Percentiles rank a stretch among this genome's conserved stretches.
phyloP scores from a whole-genome alignment of 2,888 invertebrate genomes.

The Elmis aenea region DNA sequence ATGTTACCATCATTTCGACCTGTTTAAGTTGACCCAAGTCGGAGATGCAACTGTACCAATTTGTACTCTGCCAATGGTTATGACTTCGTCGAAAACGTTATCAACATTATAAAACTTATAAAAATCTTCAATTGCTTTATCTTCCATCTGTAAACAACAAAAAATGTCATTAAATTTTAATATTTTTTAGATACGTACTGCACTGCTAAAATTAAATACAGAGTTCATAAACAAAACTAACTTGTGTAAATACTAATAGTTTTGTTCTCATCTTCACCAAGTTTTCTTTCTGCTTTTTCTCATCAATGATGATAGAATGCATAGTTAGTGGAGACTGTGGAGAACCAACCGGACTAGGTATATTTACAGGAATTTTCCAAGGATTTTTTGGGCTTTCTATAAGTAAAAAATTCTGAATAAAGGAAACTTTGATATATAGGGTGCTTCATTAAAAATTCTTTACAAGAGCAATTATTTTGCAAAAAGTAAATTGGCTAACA shows the following conservation, averaged over 20 bases:
- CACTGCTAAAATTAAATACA: not conserved
- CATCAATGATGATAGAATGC: slow-evolving; percentile 65
- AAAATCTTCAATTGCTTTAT: slow-evolving; percentile 78
- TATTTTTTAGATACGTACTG: not conserved
- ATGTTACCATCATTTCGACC: slow-evolving; percentile 10
- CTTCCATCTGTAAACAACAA: slow-evolving; percentile 66
- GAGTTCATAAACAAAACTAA: slow-evolving; percentile 36
- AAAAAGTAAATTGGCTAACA: too few relatives aligned
- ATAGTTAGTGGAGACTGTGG: slow-evolving; percentile 31
- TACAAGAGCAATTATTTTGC: too few relatives aligned
- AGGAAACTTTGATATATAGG: too few relatives aligned
- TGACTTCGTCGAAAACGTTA: slow-evolving; percentile 65
- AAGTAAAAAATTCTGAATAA: too few relatives aligned
- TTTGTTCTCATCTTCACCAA: slow-evolving; percentile 68
- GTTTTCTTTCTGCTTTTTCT: slow-evolving; percentile 67
- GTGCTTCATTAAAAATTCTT: too few relatives aligned
- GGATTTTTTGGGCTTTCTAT: slow-evolving; percentile 43
- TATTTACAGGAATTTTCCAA: slow-evolving; percentile 50
- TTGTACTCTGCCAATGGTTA: slow-evolving; percentile 63
- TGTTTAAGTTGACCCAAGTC: slow-evolving; percentile 49
- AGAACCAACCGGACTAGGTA: slow-evolving; percentile 29
- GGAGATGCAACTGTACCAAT: slow-evolving; percentile 54
- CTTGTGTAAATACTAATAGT: slow-evolving; percentile 70
- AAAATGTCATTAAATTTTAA: slow-evolving; percentile 1
- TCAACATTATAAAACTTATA: slow-evolving; percentile 68